phyloP scores from a whole-genome alignment of 2,888 invertebrate species.

The Dysmachus trigonus region DNA sequence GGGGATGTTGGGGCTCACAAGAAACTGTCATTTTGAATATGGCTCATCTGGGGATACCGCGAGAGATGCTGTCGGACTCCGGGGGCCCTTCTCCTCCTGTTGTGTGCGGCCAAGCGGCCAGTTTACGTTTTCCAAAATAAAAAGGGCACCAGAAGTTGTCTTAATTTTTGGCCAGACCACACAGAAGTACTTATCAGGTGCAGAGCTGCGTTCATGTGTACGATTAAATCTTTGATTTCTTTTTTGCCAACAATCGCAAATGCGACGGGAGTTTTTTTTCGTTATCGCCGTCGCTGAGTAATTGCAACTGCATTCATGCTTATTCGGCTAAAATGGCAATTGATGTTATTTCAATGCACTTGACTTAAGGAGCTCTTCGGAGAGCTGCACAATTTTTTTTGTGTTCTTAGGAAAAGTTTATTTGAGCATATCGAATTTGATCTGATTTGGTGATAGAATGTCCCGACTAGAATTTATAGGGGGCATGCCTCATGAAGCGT shows the following conservation, averaged over 20 bases:
- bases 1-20: conserved; percentile 30
- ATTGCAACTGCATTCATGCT: not conserved
- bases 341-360: not conserved
- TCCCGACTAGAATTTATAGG: too few species aligned
- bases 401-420: not conserved
- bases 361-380: not conserved
- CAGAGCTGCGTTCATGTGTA: conserved; percentile 47
- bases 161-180: conserved; percentile 53
- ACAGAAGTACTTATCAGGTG: conserved; percentile 53
- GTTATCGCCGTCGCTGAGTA: not conserved
- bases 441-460: not conserved
- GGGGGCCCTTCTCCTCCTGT: not conserved
- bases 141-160: conserved; percentile 51
- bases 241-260: not conserved
- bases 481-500: too few species aligned
- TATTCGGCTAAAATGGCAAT: not conserved
- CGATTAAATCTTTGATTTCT: conserved; percentile 13
- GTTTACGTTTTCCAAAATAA: conserved; percentile 14
- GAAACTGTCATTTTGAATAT: conserved; percentile 36
- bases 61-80: not conserved
- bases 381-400: not conserved
- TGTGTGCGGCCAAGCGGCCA: conserved; percentile 16
- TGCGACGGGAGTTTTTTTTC: not conserved
- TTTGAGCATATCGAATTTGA: not conserved
- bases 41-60: conserved; percentile 28